Evolutionary conservation across 2,113 vertebrate genomes (phyloP).

Genomic region (Dipodomys merriami): DNA sequence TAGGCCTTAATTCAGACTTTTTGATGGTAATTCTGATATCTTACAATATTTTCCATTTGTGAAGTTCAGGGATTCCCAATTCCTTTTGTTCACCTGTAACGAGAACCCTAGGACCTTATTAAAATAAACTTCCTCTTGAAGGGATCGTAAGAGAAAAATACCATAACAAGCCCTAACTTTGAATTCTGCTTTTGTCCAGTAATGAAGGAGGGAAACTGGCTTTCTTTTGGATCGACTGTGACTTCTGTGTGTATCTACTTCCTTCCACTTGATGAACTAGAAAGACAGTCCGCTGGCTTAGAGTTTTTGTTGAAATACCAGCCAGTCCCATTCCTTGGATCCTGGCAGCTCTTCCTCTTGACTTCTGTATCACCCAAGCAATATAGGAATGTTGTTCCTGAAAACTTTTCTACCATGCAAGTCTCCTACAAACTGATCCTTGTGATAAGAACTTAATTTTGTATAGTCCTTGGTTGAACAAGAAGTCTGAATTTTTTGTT

Average conservation of each 20-base stretch:
- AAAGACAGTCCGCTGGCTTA: not conserved
- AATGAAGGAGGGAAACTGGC: not conserved
- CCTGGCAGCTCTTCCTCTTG: not conserved
- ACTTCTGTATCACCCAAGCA: not conserved
- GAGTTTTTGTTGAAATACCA: slow-evolving; percentile 12
- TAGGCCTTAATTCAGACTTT: not conserved
- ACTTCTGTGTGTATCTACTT: not conserved
- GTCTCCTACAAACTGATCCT: slow-evolving; percentile 27
- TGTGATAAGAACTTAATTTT: not conserved
- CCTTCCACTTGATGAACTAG: not conserved
- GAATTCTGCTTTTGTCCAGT: not conserved
- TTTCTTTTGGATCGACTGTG: not conserved
- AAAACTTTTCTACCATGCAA: not conserved
- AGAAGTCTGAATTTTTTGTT: not conserved
- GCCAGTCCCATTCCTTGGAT: not conserved
- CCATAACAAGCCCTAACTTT: not conserved
- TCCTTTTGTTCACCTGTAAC: not conserved
- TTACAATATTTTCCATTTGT: slow-evolving; percentile 24
- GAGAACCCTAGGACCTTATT: not conserved
- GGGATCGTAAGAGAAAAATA: not conserved
- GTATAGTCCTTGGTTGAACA: not conserved
- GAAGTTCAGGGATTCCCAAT: not conserved
- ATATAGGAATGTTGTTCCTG: not conserved
- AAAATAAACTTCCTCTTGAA: not conserved
- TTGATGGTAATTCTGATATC: slow-evolving; percentile 9